Conservation (phyloP, 2,888 invertebrate species). For the Brachypterus glaber region DNA sequence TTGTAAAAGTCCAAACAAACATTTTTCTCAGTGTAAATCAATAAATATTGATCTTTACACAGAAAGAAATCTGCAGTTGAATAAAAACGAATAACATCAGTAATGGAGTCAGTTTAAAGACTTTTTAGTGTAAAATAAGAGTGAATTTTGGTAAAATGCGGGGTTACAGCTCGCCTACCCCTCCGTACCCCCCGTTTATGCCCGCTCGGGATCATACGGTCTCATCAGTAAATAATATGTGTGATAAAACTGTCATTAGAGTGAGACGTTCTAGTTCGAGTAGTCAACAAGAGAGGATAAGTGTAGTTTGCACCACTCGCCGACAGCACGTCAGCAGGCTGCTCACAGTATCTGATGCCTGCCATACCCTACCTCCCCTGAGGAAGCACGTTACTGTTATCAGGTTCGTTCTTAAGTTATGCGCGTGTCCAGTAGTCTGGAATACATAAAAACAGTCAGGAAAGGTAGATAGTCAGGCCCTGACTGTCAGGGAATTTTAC, state of each 20-base stretch:
- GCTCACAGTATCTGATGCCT: constrained; percentile 38
- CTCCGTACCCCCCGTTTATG: constrained; percentile 21
- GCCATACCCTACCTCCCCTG: constrained; percentile 34
- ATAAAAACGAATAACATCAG: too few relatives aligned
- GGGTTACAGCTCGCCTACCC: constrained; percentile 16
- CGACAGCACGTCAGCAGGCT: constrained; percentile 38
- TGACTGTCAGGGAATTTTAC: too few relatives aligned
- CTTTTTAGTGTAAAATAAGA: too few relatives aligned
- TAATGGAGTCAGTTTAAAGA: too few relatives aligned
- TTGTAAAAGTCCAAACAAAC: too few relatives aligned
- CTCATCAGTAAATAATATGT: constrained; percentile 24
- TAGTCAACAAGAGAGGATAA: constrained; percentile 35
- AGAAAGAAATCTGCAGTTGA: too few relatives aligned
- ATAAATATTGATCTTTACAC: too few relatives aligned
- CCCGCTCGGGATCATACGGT: constrained; percentile 17
- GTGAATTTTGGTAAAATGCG: constrained; percentile 14
- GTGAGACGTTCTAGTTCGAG: constrained; percentile 36
- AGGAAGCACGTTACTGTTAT: constrained; percentile 40
- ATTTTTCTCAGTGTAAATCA: too few relatives aligned
- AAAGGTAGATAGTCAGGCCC: too few relatives aligned
- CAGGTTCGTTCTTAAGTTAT: too few relatives aligned
- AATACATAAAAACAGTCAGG: too few relatives aligned
- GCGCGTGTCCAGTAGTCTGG: too few relatives aligned
- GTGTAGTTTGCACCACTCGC: constrained; percentile 39
- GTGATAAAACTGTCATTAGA: constrained; percentile 37